Conservation (phyloP, 2,888 invertebrate species). For the Stomorhina lunata region DNA sequence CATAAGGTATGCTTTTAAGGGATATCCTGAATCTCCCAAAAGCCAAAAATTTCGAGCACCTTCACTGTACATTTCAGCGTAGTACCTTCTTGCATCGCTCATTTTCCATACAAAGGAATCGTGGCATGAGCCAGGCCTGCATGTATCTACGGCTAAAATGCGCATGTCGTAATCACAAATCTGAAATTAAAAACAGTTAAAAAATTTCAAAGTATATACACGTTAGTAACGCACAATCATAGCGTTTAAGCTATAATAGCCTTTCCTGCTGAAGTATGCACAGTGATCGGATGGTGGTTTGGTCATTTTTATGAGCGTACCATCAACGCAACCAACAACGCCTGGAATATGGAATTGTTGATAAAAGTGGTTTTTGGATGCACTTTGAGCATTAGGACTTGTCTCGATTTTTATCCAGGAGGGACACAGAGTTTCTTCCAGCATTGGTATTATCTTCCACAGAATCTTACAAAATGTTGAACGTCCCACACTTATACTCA, state of each 20-base stretch:
- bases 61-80: not conserved
- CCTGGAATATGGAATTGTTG: conserved; percentile 11
- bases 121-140: not conserved
- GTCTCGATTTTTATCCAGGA: not conserved
- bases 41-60: not conserved
- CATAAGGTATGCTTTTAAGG: not conserved
- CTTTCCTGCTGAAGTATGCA: conserved; percentile 9
- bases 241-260: not conserved
- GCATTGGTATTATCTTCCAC: not conserved
- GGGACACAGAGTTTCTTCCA: not conserved
- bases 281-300: not conserved
- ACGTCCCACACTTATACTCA: not conserved
- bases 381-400: not conserved
- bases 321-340: conserved; percentile 26
- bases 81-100: no score
- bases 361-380: not conserved
- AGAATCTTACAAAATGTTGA: conserved; percentile 8
- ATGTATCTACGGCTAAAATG: no score
- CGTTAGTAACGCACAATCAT: not conserved
- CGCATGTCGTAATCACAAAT: no score
- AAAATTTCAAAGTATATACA: no score
- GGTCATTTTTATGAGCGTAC: not conserved
- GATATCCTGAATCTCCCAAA: not conserved
- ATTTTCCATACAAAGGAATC: no score
- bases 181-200: no score